Evolutionary conservation across 2,888 invertebrate genomes (phyloP).

Genomic region (Zaprionus lineosus): DNA sequence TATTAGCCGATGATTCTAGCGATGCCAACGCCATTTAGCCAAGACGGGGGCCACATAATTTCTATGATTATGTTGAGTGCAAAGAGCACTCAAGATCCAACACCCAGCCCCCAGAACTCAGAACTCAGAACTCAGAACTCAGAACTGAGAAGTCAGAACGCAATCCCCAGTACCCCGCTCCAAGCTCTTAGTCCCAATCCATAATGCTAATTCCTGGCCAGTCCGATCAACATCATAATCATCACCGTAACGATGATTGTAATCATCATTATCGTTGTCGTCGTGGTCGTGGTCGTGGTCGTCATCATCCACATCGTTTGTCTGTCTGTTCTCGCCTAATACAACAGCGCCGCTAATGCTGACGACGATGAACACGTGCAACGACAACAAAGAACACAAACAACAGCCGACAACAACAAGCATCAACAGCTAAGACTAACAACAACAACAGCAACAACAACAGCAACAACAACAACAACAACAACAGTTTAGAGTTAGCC

Average conservation of each 20-base stretch:
- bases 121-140: too few relatives aligned
- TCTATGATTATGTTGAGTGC: slow-evolving; percentile 67
- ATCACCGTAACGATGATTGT: too few relatives aligned
- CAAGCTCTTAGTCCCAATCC: too few relatives aligned
- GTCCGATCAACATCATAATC: slow-evolving; percentile 9
- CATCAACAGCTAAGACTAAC: slow-evolving; percentile 17
- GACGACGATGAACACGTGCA: slow-evolving; percentile 75
- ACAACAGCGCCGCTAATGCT: slow-evolving; percentile 72
- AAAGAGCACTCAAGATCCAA: slow-evolving; percentile 45
- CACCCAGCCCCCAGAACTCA: not conserved
- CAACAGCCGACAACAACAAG: slow-evolving; percentile 21
- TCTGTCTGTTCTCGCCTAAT: slow-evolving; percentile 72
- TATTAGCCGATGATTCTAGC: slow-evolving; percentile 60
- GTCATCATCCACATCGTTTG: slow-evolving; percentile 17
- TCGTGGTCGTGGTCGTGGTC: too few relatives aligned
- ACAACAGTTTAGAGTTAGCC: slow-evolving; percentile 19
- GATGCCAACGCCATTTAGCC: slow-evolving; percentile 66
- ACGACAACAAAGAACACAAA: slow-evolving; percentile 37
- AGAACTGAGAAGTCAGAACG: too few relatives aligned
- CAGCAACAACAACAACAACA: slow-evolving; percentile 15
- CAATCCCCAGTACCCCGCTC: too few relatives aligned
- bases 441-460: slow-evolving; percentile 10
- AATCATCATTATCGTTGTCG: too few relatives aligned
- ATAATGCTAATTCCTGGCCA: not conserved
- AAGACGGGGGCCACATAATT: slow-evolving; percentile 56